These are phyloP conservation scores for Rhabditoides inermis DNA, from an alignment of 2,888 invertebrate genomes.

Conservation along the genomic window DNA sequence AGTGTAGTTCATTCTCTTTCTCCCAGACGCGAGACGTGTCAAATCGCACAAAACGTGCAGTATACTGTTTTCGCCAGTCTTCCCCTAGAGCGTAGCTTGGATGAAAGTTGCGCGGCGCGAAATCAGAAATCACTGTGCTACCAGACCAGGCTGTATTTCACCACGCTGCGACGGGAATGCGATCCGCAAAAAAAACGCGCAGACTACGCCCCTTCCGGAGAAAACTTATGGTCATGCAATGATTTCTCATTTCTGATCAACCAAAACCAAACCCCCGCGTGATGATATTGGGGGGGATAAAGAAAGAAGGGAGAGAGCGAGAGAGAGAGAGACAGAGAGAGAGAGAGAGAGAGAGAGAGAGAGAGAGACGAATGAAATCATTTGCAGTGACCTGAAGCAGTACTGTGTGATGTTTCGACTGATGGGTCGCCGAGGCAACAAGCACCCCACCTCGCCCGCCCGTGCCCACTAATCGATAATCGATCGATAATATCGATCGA, in stretches of 20 bases:
- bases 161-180: too few species aligned
- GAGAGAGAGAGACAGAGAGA: background rate
- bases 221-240: too few species aligned
- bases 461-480: slow-evolving; percentile 15
- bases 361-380: background rate
- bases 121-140: too few species aligned
- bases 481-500: background rate
- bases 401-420: slow-evolving; percentile 41
- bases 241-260: background rate
- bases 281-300: background rate
- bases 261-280: background rate
- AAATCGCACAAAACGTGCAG: too few species aligned
- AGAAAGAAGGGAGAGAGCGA: background rate
- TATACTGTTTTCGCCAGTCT: too few species aligned
- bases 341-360: background rate
- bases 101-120: too few species aligned
- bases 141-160: too few species aligned
- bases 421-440: slow-evolving; percentile 16
- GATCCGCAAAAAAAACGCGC: too few species aligned
- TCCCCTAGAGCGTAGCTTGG: too few species aligned
- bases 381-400: slow-evolving; percentile 35
- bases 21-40: too few species aligned
- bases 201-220: too few species aligned
- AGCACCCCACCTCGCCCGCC: slow-evolving; percentile 13
- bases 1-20: too few species aligned